phyloP scores from a whole-genome alignment of 2,888 invertebrate species.

The Strigamia crassipes region DNA sequence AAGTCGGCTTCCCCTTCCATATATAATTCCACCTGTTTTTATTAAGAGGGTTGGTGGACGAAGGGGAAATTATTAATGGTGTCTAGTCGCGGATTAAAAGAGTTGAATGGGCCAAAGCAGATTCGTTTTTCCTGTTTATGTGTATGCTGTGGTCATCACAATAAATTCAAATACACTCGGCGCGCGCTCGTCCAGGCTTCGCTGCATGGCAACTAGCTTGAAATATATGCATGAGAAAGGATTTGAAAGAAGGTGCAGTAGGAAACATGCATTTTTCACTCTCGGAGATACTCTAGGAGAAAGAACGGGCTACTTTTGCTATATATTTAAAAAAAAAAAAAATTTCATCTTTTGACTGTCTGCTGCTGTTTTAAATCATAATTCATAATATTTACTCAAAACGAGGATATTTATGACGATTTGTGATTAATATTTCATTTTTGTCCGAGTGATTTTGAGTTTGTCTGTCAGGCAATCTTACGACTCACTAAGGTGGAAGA shows the following conservation, averaged over 20 bases:
- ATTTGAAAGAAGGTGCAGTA: neutral
- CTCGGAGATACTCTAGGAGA: neutral
- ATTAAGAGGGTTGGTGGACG: neutral
- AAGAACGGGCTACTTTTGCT: neutral
- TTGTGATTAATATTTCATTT: neutral
- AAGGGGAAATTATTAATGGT: slow-evolving; percentile 21
- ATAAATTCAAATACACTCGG: slow-evolving; percentile 13
- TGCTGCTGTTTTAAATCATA: neutral
- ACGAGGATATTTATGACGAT: neutral
- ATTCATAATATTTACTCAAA: slow-evolving; percentile 11
- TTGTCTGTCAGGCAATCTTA: neutral
- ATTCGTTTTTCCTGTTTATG: neutral
- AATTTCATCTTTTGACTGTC: neutral
- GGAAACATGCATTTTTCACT: slow-evolving; percentile 16
- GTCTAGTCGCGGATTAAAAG: slow-evolving; percentile 21
- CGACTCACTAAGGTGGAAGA: neutral
- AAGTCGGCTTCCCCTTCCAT: slow-evolving; percentile 1
- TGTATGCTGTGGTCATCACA: slow-evolving; percentile 8
- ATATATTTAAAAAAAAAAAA: neutral
- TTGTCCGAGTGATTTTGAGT: neutral
- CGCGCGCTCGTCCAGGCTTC: neutral
- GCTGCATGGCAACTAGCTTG: slow-evolving; percentile 21
- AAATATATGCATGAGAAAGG: slow-evolving; percentile 21
- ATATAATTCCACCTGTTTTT: slow-evolving; percentile 15
- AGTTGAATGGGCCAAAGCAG: slow-evolving; percentile 11